Conservation (phyloP, 2,113 vertebrate species). For the Hemibagrus wyckioides region DNA sequence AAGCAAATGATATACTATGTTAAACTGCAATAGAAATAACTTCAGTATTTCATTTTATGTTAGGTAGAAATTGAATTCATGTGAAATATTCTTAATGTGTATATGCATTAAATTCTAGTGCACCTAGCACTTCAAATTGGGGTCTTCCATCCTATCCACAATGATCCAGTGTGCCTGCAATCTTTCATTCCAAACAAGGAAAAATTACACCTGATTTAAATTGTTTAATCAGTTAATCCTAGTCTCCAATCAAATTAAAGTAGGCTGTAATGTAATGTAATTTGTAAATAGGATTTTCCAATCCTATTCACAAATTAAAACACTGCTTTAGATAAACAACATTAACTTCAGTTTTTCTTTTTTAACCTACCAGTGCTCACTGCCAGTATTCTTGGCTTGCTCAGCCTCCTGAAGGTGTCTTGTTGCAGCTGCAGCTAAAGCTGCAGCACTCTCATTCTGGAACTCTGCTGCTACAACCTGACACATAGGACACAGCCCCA, state of each 20-base stretch:
- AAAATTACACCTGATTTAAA: neutral
- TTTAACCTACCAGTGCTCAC: constrained; percentile 86
- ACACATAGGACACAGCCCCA: neutral
- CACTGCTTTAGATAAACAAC: neutral
- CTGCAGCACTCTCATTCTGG: constrained; percentile 94
- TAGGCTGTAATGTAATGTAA: too few relatives aligned
- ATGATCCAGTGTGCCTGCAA: neutral
- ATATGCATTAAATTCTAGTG: neutral
- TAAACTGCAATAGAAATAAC: neutral
- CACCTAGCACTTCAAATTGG: neutral
- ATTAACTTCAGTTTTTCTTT: neutral
- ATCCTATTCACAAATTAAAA: too few relatives aligned
- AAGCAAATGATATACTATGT: neutral
- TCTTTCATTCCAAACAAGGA: neutral
- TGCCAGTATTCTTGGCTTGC: constrained; percentile 83
- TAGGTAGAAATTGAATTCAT: neutral
- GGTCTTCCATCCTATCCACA: neutral
- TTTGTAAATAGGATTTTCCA: too few relatives aligned
- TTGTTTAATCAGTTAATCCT: neutral
- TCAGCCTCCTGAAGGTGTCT: constrained; percentile 95
- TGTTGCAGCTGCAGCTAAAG: constrained; percentile 91
- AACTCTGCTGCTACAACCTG: constrained; percentile 96
- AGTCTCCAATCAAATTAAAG: neutral
- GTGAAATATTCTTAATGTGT: neutral
- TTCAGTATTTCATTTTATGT: neutral